These are phyloP conservation scores for Brachionus paranguensis DNA, from an alignment of 1,140 invertebrate species.

Conservation along the genomic window DNA sequence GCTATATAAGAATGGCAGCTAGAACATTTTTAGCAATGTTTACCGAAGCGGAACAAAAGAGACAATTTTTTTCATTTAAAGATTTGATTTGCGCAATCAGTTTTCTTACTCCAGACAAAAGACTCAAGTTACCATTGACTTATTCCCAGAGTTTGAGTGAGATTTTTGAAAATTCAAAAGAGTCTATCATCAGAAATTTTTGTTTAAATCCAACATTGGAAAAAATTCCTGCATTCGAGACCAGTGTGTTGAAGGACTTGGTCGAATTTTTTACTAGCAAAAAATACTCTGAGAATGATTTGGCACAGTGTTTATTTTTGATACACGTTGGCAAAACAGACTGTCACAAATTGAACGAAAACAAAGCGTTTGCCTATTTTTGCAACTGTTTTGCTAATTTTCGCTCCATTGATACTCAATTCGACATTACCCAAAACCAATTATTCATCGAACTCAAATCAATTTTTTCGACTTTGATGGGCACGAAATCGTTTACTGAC, in stretches of 20 bases:
- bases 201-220: not conserved
- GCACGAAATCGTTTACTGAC: not conserved
- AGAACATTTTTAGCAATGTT: not conserved
- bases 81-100: not conserved
- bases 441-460: not conserved
- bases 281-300: not conserved
- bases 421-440: not conserved
- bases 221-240: not conserved
- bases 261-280: not conserved
- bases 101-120: not conserved
- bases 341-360: not conserved
- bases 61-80: not conserved
- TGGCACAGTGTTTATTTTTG: not conserved
- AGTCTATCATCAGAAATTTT: not conserved
- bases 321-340: not conserved
- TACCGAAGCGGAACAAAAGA: not conserved
- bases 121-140: not conserved
- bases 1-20: not conserved
- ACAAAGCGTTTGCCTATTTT: not conserved
- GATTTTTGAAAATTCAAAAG: not conserved
- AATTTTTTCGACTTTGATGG: not conserved
- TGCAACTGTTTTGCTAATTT: not conserved
- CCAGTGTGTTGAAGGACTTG: not conserved
- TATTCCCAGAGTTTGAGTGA: not conserved
- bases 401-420: not conserved